Conservation (phyloP, 2,888 invertebrate genomes). For the Macaria notata region DNA sequence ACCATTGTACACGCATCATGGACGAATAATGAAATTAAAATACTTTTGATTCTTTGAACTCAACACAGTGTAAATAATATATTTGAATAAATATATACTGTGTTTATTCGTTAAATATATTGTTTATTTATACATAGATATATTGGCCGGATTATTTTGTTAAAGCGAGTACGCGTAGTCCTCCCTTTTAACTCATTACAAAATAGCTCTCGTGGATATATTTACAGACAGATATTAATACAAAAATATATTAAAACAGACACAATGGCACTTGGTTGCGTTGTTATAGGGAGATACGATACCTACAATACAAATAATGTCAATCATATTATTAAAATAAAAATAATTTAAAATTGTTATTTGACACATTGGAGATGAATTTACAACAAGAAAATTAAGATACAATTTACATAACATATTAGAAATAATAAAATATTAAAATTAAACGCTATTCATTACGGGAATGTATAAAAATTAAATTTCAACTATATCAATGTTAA, state of each 20-base stretch:
- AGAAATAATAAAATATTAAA: conserved; percentile 24
- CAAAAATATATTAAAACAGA: conserved; percentile 75
- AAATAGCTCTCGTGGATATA: conserved; percentile 57
- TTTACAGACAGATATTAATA: conserved; percentile 65
- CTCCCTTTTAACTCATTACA: conserved; percentile 62
- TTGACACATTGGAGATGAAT: conserved; percentile 1
- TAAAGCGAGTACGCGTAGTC: conserved; percentile 48
- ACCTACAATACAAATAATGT: conserved; percentile 22
- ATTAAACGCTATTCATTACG: conserved; percentile 34
- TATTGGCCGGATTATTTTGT: conserved; percentile 67
- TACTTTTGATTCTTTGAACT: conserved; percentile 42
- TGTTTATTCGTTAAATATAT: conserved; percentile 45
- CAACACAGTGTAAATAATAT: conserved; percentile 44
- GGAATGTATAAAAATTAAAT: conserved; percentile 75
- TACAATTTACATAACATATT: conserved; percentile 21
- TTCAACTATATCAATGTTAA: conserved; percentile 69
- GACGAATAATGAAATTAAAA: conserved; percentile 60
- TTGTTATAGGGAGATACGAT: conserved; percentile 56
- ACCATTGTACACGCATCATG: conserved; percentile 43
- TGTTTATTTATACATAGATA: conserved; percentile 29
- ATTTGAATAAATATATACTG: conserved; percentile 47
- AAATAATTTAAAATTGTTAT: conserved; percentile 35
- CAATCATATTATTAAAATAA: conserved; percentile 30
- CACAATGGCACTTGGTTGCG: conserved; percentile 79
- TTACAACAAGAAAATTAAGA: conserved; percentile 40